Evolutionary conservation across 92 coral and sea anemone species (phyloP), one percentile per base, ranked within the genome.

Genomic region (Heteractis magnifica): DNA sequence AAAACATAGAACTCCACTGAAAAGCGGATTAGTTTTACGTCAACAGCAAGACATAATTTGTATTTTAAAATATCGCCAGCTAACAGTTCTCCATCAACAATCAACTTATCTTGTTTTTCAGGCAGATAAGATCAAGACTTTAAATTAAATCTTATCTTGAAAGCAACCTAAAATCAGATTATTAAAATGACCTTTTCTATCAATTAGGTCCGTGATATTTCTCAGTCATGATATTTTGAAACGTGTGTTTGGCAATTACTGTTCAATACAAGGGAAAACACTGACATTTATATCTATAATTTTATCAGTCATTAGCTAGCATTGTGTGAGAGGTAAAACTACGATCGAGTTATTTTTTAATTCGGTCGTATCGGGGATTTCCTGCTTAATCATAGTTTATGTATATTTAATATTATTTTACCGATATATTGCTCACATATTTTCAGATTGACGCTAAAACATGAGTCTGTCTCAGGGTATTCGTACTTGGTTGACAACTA

Each of bases 41-140:
- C 73, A 68, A 68, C 11, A 10, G 73, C 50, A 53, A 53, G 13
- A 53, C 58, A 68, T 3, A 68, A 68, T 6, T 68, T 4, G 49
- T 68, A 4, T 68, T 68, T 68, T 8, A 6, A 14, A 68, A 68
- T 68, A 68, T 23, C 49, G 9, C 73, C 5, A 21, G 15, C 41
- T 68, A 68, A 68, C 73, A 68, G 73, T 23, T 68, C 48, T 20
- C 48, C 72, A 13, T 68, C 49, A 68, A 13, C 73, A 68, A 68
- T 68, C 73, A 8, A 23, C 44, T 20, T 68, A 68, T 68, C 73
- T 26, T 68, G 13, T 8, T 68, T 68, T 20, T 34, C 44, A 0
- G 73, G 23, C 5, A n/a, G 73, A 68, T 68, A n/a, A 10, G 9
- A 68, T 20, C 73, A 68, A 4, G 49, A 12, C 73, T 68, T 68